phyloP scores from a whole-genome alignment of 92 coral and sea anemone species.

The Parazoanthus darwini region DNA sequence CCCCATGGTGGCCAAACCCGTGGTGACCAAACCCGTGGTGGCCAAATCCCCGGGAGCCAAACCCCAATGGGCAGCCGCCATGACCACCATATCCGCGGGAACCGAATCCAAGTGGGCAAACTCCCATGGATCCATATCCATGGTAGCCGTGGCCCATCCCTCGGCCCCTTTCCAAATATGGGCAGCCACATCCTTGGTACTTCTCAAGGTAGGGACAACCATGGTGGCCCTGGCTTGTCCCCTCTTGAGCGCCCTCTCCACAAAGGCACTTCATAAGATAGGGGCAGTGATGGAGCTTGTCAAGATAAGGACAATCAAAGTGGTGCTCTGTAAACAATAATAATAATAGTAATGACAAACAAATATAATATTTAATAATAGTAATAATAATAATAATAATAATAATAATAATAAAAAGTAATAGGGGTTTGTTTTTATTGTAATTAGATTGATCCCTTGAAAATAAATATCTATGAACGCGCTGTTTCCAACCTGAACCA shows the following conservation, averaged over 20 bases:
- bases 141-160: neutral
- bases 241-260: neutral
- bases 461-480: too few species aligned
- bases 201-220: slow-evolving; percentile 33
- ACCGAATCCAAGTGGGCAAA: slow-evolving; percentile 28
- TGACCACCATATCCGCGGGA: neutral
- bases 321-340: neutral
- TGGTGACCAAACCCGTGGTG: slow-evolving; percentile 8
- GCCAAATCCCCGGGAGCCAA: slow-evolving; percentile 5
- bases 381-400: too few species aligned
- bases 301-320: slow-evolving; percentile 38
- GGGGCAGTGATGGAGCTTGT: slow-evolving; percentile 40
- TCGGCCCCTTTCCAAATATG: slow-evolving; percentile 23
- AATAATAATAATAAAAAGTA: too few species aligned
- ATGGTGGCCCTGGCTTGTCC: neutral
- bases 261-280: slow-evolving; percentile 34
- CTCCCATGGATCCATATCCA: neutral
- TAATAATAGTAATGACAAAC: too few species aligned
- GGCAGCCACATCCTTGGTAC: slow-evolving; percentile 33
- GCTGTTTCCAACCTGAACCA: too few species aligned
- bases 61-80: slow-evolving; percentile 1
- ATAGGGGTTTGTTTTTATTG: too few species aligned
- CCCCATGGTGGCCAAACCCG: neutral
- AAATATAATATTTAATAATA: too few species aligned
- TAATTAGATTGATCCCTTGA: too few species aligned